phyloP scores from a whole-genome alignment of 2,113 vertebrate species.

The Anoura caudifer region DNA sequence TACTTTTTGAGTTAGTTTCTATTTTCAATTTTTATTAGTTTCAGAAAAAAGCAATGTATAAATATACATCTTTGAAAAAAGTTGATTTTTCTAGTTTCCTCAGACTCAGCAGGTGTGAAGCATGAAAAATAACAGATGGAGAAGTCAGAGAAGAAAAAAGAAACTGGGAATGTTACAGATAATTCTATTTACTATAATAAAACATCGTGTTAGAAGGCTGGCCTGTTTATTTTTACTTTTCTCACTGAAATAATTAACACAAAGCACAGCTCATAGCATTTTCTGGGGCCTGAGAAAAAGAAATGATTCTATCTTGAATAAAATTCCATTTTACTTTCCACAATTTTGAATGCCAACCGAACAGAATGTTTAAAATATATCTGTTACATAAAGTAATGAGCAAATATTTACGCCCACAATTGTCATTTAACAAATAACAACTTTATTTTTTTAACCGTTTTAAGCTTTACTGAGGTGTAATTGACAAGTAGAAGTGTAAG shows the following conservation, averaged over 20 bases:
- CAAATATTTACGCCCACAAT: not conserved
- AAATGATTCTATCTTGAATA: constrained; percentile 60
- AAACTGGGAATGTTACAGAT: constrained; percentile 39
- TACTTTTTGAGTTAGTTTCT: not conserved
- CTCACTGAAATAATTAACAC: constrained; percentile 72
- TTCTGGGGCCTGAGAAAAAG: constrained; percentile 65
- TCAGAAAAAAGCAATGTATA: not conserved
- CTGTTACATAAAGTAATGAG: not conserved
- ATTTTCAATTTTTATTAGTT: not conserved
- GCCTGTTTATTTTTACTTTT: constrained; percentile 57
- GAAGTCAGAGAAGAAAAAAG: constrained; percentile 50
- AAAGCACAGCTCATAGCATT: constrained; percentile 47
- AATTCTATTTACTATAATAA: constrained; percentile 62
- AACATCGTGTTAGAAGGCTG: constrained; percentile 61
- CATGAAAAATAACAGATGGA: constrained; percentile 49
- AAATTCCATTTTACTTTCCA: constrained; percentile 39
- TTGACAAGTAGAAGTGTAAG: not conserved
- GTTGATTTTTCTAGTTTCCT: not conserved
- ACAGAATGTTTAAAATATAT: not conserved
- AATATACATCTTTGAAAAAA: not conserved
- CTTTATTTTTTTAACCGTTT: not conserved
- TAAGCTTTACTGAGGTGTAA: not conserved
- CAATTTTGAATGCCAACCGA: not conserved
- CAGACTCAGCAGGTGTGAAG: constrained; percentile 1
- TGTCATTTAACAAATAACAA: not conserved